These are phyloP conservation scores for Gulo gulo DNA, from an alignment of 2,113 vertebrate species.

Conservation along the genomic window DNA sequence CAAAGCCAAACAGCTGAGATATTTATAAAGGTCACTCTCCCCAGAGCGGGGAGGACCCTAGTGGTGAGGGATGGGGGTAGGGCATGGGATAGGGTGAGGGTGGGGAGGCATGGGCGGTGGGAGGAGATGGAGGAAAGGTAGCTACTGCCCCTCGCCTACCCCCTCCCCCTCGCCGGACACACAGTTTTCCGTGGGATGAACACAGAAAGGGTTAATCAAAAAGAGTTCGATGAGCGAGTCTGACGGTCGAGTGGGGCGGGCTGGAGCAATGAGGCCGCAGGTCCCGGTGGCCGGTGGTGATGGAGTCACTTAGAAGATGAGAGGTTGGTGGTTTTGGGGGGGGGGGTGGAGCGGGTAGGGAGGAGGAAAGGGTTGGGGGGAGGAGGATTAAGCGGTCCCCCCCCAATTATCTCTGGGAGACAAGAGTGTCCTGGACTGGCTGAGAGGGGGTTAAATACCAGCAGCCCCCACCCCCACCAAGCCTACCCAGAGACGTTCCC, in stretches of 20 bases:
- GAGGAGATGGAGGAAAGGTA: slow-evolving; percentile 71
- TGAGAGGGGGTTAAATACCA: slow-evolving; percentile 66
- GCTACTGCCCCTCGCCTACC: slow-evolving; percentile 71
- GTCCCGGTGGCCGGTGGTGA: slow-evolving; percentile 74
- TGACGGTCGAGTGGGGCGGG: slow-evolving; percentile 74
- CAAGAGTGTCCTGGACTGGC: slow-evolving; percentile 59
- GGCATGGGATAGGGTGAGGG: slow-evolving; percentile 61
- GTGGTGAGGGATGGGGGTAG: background rate
- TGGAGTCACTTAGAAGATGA: slow-evolving; percentile 77
- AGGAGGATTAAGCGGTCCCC: slow-evolving; percentile 26
- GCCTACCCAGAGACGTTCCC: background rate
- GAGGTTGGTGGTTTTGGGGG: slow-evolving; percentile 72
- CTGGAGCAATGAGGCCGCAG: slow-evolving; percentile 78
- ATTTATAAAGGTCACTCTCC: slow-evolving; percentile 47
- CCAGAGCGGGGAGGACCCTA: slow-evolving; percentile 10
- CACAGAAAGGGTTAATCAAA: slow-evolving; percentile 79
- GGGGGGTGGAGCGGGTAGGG: background rate
- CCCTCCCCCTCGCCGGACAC: slow-evolving; percentile 61
- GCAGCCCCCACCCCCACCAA: background rate
- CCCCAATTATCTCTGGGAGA: slow-evolving; percentile 60
- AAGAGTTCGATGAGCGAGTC: slow-evolving; percentile 78
- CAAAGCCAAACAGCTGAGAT: slow-evolving; percentile 78
- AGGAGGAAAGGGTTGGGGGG: background rate
- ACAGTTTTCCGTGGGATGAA: slow-evolving; percentile 79
- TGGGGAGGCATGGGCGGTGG: slow-evolving; percentile 66